These are phyloP conservation scores for Gorsachius magnificus DNA, from an alignment of 2,797 vertebrate genomes.

Conservation along the genomic window DNA sequence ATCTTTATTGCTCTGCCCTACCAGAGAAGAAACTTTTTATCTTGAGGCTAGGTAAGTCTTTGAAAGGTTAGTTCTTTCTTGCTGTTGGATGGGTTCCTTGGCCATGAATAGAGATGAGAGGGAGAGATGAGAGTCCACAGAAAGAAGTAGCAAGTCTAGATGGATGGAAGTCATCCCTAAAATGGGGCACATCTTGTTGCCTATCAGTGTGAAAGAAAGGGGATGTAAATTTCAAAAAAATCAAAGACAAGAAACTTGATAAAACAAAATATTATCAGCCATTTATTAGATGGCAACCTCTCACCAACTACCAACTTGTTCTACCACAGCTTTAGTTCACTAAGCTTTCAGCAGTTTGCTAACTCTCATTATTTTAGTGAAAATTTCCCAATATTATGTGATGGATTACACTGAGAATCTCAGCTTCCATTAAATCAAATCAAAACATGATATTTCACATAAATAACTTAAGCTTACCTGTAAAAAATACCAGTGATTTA, in stretches of 20 bases:
- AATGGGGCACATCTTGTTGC: neutral
- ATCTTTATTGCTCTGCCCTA: neutral
- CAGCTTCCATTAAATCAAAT: conserved; percentile 1
- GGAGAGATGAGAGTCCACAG: neutral
- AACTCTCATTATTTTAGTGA: neutral
- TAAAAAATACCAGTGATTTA: conserved; percentile 1
- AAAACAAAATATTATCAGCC: neutral
- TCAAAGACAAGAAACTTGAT: neutral
- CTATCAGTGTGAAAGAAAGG: neutral
- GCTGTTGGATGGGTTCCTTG: neutral
- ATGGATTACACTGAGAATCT: neutral
- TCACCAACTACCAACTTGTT: neutral
- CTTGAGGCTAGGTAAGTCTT: neutral
- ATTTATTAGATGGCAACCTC: neutral
- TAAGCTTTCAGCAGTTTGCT: neutral
- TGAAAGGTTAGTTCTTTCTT: neutral
- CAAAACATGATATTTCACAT: neutral
- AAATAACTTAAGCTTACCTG: neutral
- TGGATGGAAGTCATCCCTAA: neutral
- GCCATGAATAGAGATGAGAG: neutral
- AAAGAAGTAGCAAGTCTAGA: neutral
- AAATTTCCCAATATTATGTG: neutral
- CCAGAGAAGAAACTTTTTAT: neutral
- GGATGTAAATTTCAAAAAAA: neutral
- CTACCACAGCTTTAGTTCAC: neutral